Conservation (phyloP, 1,140 invertebrate species). For the Hycleus phaleratus region DNA sequence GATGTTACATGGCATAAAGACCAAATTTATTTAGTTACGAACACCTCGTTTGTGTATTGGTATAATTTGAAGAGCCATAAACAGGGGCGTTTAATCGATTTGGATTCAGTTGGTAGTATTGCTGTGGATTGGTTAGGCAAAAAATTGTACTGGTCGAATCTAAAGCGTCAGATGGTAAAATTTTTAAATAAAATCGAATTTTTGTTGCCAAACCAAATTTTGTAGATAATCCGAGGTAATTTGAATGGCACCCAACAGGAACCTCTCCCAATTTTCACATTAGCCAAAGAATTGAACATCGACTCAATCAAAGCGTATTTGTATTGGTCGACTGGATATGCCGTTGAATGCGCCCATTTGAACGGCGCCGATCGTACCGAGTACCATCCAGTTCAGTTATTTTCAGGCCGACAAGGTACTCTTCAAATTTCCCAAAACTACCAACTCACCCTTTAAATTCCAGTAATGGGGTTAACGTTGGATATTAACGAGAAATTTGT, state of each 20-base stretch:
- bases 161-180: conserved; percentile 68
- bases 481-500: conserved; percentile 64
- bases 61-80: conserved; percentile 58
- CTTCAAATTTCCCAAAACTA: background rate
- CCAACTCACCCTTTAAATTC: background rate
- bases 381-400: conserved; percentile 66
- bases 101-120: conserved; percentile 66
- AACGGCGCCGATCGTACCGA: conserved; percentile 65
- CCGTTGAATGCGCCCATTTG: conserved; percentile 67
- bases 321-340: conserved; percentile 81
- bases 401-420: conserved; percentile 67
- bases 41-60: conserved; percentile 60
- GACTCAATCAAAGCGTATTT: conserved; percentile 74
- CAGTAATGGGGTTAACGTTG: conserved; percentile 73
- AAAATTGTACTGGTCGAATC: conserved; percentile 84
- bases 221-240: conserved; percentile 58
- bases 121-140: conserved; percentile 84
- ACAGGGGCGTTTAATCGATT: conserved; percentile 50
- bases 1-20: conserved; percentile 37
- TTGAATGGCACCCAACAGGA: conserved; percentile 62
- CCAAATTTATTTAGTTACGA: conserved; percentile 63
- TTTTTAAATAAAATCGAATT: background rate
- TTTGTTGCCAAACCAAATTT: background rate
- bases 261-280: conserved; percentile 66
- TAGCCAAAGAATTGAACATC: conserved; percentile 71